A percentile compares a stretch with the other conserved stretches of the same genome.
phyloP scores from a whole-genome alignment of 2,888 invertebrate genomes.

The Campaea margaritaria region DNA sequence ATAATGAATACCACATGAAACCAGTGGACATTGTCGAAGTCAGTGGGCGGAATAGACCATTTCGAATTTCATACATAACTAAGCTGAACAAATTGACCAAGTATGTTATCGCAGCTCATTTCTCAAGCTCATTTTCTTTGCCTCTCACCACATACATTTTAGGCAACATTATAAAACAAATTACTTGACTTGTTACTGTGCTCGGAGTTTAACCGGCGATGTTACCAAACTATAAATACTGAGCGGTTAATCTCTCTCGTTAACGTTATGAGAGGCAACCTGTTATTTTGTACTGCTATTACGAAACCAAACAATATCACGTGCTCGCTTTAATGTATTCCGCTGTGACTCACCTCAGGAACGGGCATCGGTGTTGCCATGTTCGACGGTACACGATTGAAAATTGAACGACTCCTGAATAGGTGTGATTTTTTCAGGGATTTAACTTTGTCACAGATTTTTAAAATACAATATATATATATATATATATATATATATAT shows the following conservation, averaged over 20 bases:
- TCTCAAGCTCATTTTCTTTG: slow-evolving; percentile 41
- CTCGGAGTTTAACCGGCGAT: slow-evolving; percentile 25
- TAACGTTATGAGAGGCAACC: slow-evolving; percentile 69
- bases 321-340: slow-evolving; percentile 63
- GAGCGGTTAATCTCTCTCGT: slow-evolving; percentile 63
- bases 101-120: slow-evolving; percentile 7
- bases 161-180: slow-evolving; percentile 32
- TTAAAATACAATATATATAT: too few relatives aligned
- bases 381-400: neutral
- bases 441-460: neutral
- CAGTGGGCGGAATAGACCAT: too few relatives aligned
- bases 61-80: neutral
- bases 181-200: slow-evolving; percentile 27
- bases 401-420: neutral
- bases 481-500: too few relatives aligned
- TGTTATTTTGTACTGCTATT: slow-evolving; percentile 75
- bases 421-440: too few relatives aligned
- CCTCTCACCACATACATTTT: slow-evolving; percentile 29
- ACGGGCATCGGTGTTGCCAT: slow-evolving; percentile 25
- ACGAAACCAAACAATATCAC: slow-evolving; percentile 80
- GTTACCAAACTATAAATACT: slow-evolving; percentile 51
- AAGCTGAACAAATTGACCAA: neutral
- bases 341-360: slow-evolving; percentile 31
- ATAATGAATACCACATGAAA: too few relatives aligned
- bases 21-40: too few relatives aligned